Conservation (phyloP, 2,888 invertebrate species). For the Drosophila siamana region DNA sequence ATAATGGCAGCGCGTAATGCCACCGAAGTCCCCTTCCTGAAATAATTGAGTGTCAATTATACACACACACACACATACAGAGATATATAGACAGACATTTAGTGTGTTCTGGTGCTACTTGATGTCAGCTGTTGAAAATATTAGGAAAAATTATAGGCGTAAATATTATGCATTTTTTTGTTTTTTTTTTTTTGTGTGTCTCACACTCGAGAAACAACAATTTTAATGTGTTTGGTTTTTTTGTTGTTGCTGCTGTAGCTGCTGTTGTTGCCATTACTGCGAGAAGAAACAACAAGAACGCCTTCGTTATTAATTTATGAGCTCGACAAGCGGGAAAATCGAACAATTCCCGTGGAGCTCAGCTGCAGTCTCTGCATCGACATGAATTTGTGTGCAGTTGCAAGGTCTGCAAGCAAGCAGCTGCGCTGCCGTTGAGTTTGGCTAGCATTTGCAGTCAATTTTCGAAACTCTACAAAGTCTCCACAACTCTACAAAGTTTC, state of each 20-base stretch:
- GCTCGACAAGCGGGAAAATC: constrained; percentile 40
- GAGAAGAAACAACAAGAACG: constrained; percentile 46
- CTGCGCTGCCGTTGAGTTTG: too few relatives aligned
- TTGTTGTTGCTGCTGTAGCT: too few relatives aligned
- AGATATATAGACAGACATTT: constrained; percentile 25
- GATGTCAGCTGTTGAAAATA: constrained; percentile 78
- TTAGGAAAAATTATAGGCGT: constrained; percentile 75
- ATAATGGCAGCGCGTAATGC: constrained; percentile 73
- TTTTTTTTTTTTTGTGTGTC: constrained; percentile 57
- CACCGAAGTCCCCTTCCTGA: constrained; percentile 50
- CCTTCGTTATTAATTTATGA: constrained; percentile 75
- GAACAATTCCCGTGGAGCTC: constrained; percentile 30
- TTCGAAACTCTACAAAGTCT: constrained; percentile 24
- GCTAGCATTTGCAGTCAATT: background rate
- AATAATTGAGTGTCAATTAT: constrained; percentile 79
- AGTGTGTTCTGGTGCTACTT: constrained; percentile 64
- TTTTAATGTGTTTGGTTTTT: constrained; percentile 54
- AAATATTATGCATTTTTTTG: constrained; percentile 76
- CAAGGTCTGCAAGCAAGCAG: background rate
- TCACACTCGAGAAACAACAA: constrained; percentile 20
- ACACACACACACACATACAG: constrained; percentile 45
- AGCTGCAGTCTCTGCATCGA: constrained; percentile 7
- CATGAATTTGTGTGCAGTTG: too few relatives aligned
- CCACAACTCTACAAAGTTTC: background rate
- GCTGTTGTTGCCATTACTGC: constrained; percentile 22